These are phyloP conservation scores for Glossosoma conforme DNA, from an alignment of 1,140 invertebrate genomes.

Conservation along the genomic window DNA sequence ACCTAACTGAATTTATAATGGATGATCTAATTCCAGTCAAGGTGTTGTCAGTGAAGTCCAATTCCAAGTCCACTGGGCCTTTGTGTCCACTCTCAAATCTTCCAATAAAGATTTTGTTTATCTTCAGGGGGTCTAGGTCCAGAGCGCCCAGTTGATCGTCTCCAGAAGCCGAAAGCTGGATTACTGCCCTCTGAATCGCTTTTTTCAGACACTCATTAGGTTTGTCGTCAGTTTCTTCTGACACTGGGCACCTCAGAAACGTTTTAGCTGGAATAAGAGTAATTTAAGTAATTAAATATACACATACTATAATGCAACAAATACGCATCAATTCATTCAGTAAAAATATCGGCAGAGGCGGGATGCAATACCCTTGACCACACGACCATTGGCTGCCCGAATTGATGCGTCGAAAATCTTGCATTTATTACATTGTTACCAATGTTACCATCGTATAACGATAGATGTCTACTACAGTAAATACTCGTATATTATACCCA, in stretches of 20 bases:
- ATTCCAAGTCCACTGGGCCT: slow-evolving; percentile 21
- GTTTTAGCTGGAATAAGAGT: slow-evolving; percentile 18
- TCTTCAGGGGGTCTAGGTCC: slow-evolving; percentile 24
- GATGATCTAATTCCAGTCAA: slow-evolving; percentile 9
- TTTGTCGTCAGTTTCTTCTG: slow-evolving; percentile 25
- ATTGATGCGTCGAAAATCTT: too few relatives aligned
- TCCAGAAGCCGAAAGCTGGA: slow-evolving; percentile 14
- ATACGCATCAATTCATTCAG: too few relatives aligned
- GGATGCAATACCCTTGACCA: too few relatives aligned
- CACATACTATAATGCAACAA: too few relatives aligned
- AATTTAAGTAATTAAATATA: too few relatives aligned
- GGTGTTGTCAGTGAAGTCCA: slow-evolving; percentile 19
- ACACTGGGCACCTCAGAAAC: slow-evolving; percentile 22
- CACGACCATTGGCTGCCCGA: too few relatives aligned
- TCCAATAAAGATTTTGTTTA: slow-evolving; percentile 17
- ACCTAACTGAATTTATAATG: slow-evolving; percentile 17
- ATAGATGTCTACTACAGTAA: too few relatives aligned
- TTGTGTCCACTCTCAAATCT: slow-evolving; percentile 20
- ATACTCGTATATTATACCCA: too few relatives aligned
- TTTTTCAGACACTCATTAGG: slow-evolving; percentile 22
- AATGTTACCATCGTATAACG: too few relatives aligned
- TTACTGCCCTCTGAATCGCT: slow-evolving; percentile 13
- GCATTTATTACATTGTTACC: too few relatives aligned
- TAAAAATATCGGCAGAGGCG: too few relatives aligned
- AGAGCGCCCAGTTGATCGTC: slow-evolving; percentile 16